Evolutionary conservation across 2,888 invertebrate genomes (phyloP), one percentile per base, ranked within the genome.

Genomic region (Andricus quercusramuli): DNA sequence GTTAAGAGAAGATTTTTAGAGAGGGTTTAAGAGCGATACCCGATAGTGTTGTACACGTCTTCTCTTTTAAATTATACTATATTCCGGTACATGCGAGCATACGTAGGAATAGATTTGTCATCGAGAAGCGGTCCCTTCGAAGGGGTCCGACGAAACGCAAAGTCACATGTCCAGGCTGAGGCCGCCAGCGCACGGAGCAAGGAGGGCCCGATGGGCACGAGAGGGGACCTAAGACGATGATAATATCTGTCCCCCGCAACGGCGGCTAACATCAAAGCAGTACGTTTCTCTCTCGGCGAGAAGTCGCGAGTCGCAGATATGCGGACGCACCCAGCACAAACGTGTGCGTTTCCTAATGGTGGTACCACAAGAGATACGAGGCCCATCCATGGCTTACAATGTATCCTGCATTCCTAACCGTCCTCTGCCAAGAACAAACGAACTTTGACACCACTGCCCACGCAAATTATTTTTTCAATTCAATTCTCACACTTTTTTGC

Each of bases 171-270:
- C 79, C 67, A 79, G 37, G 79, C 62, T 64, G 65, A 70, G 83
- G 78, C 80, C 82, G 81, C 77, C 81, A 77, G 79, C 67, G 80
- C 82, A 82, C 37, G 41, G 67, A 41, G 67, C 41, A 67, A 67
- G 79, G 80, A 79, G 80, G 79, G 80, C 79, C 83, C 70, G 78
- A 80, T 82, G 79, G 76, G 80, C 79, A 81, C 80, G 79, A 80
- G 83, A 81, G 78, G 77, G 79, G 82, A 80, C 79, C 80, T 78
- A 80, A 82, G 81, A 86, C 85, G 88, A 89, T 87, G 90, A 91
- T 91, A 91, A 92, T 91, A 91, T 92, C 92, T 91, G 91, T 92
- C 91, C 89, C 89, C 90, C 88, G 89, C 90, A 89, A 91, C 89
- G 91, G 90, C 92, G 92, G 92, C 89, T 82, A 84, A 92, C 89